phyloP scores from a whole-genome alignment of 1,140 invertebrate genomes.

The Drosophila aff. region DNA sequence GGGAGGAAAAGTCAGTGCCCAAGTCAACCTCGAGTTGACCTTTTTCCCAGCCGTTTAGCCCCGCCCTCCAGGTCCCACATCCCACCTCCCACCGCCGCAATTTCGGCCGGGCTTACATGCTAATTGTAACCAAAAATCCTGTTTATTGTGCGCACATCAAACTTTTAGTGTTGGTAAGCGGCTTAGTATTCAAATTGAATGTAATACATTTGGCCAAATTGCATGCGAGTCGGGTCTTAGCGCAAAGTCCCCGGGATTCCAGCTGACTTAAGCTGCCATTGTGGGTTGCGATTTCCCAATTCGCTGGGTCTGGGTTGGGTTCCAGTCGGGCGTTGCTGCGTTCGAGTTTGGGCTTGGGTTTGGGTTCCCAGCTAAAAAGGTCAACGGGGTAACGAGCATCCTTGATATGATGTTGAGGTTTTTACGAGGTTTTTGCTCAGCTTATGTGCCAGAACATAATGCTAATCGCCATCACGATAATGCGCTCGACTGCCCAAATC shows the following conservation, averaged over 20 bases:
- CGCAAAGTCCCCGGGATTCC: slow-evolving; percentile 68
- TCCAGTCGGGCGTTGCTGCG: not conserved
- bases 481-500: slow-evolving; percentile 31
- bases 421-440: slow-evolving; percentile 39
- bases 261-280: slow-evolving; percentile 71
- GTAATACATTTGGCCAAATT: slow-evolving; percentile 82
- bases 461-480: slow-evolving; percentile 48
- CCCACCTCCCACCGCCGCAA: slow-evolving; percentile 11
- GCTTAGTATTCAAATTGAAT: slow-evolving; percentile 84
- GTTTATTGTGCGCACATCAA: slow-evolving; percentile 84
- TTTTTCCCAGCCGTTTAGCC: slow-evolving; percentile 18
- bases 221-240: slow-evolving; percentile 76
- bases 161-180: slow-evolving; percentile 83
- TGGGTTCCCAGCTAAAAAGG: slow-evolving; percentile 27
- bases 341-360: slow-evolving; percentile 1
- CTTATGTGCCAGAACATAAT: slow-evolving; percentile 49
- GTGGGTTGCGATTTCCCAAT: slow-evolving; percentile 25
- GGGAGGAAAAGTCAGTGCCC: slow-evolving; percentile 65
- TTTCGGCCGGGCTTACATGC: slow-evolving; percentile 69
- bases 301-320: not conserved
- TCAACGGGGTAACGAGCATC: slow-evolving; percentile 47
- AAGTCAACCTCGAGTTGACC: slow-evolving; percentile 56
- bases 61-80: not conserved
- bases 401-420: slow-evolving; percentile 44
- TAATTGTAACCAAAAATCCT: slow-evolving; percentile 83